These are phyloP conservation scores for Stictonetta naevosa DNA, from an alignment of 2,113 vertebrate species.

Conservation along the genomic window DNA sequence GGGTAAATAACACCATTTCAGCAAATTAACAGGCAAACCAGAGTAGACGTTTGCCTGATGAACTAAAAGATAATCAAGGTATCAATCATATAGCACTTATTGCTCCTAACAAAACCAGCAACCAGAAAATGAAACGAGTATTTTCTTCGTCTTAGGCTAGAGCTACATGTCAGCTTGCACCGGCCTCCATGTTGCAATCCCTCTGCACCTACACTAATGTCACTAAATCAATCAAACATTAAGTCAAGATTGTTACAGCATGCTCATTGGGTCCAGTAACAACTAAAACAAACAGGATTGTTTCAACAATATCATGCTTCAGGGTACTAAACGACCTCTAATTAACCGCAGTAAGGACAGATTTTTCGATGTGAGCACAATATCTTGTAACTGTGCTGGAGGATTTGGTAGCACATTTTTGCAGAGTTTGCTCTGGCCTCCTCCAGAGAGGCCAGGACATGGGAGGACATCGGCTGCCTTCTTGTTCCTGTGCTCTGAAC, in stretches of 20 bases:
- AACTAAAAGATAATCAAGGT: neutral
- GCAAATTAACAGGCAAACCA: neutral
- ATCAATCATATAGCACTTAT: neutral
- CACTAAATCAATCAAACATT: neutral
- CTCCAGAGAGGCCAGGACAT: neutral
- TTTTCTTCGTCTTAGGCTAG: neutral
- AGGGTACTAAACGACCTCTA: neutral
- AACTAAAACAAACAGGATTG: neutral
- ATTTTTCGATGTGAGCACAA: rapidly evolving
- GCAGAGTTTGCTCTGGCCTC: neutral
- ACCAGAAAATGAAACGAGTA: neutral
- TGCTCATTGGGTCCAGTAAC: neutral
- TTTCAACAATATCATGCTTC: neutral
- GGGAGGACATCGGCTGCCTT: rapidly evolving
- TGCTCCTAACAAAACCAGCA: neutral
- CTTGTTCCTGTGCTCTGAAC: neutral
- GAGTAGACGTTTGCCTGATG: neutral
- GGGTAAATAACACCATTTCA: neutral
- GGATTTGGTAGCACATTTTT: rapidly evolving
- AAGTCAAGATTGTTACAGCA: neutral
- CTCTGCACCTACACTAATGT: neutral
- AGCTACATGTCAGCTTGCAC: neutral
- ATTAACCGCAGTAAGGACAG: neutral
- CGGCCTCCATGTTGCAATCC: neutral
- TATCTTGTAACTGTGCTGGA: neutral